Conservation (phyloP, 2,888 invertebrate genomes). For the Watsonalla binaria region DNA sequence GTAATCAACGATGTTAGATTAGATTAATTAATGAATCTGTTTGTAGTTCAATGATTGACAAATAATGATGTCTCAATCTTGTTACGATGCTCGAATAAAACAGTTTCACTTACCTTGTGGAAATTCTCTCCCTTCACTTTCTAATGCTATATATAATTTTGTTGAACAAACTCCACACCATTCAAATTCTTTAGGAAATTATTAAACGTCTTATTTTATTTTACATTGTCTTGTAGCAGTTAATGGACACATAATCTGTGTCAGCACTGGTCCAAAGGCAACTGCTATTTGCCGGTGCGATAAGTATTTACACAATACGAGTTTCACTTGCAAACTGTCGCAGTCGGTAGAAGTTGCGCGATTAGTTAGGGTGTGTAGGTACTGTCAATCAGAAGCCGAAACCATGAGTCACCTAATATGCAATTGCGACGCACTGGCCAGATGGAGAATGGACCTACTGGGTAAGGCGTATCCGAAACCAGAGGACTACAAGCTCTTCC, state of each 20-base stretch:
- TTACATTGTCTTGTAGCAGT: background rate
- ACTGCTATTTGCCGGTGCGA: constrained; percentile 4
- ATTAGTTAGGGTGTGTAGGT: background rate
- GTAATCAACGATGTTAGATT: too few relatives aligned
- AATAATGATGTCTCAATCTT: background rate
- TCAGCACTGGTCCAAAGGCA: background rate
- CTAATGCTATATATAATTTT: constrained; percentile 2
- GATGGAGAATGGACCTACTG: too few relatives aligned
- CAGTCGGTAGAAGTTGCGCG: background rate
- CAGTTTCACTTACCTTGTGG: constrained; percentile 19
- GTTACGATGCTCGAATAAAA: constrained; percentile 3
- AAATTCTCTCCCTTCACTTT: constrained; percentile 17
- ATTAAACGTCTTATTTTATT: too few relatives aligned
- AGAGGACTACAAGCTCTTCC: too few relatives aligned
- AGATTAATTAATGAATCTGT: too few relatives aligned
- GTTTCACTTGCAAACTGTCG: constrained; percentile 23
- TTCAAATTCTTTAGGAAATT: too few relatives aligned
- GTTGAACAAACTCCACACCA: too few relatives aligned
- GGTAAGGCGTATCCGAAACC: too few relatives aligned
- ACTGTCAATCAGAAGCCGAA: too few relatives aligned
- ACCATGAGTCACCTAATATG: too few relatives aligned
- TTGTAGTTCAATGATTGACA: constrained; percentile 3
- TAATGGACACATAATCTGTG: background rate
- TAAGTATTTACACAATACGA: constrained; percentile 19
- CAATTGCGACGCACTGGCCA: too few relatives aligned